Conservation (phyloP, 2,797 vertebrate genomes). For the Cetoscarus ocellatus region DNA sequence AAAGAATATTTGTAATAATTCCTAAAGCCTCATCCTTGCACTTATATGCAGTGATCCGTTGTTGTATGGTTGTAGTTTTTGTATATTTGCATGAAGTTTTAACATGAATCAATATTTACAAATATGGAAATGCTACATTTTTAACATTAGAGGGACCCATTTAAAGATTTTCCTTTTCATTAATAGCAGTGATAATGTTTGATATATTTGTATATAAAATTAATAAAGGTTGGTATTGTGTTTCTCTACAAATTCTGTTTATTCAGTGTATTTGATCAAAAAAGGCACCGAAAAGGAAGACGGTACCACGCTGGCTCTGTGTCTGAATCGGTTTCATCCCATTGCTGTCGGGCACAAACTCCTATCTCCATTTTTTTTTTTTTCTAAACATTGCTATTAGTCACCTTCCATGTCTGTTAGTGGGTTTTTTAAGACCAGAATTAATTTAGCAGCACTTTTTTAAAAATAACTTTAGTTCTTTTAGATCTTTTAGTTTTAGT, state of each 20-base stretch:
- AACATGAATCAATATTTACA: conserved; percentile 39
- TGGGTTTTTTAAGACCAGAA: no score
- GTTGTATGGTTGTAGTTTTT: conserved; percentile 16
- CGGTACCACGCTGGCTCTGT: no score
- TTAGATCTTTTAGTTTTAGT: no score
- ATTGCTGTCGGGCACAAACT: no score
- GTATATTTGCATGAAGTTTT: conserved; percentile 46
- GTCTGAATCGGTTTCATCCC: no score
- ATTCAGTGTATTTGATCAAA: not conserved
- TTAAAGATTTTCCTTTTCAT: conserved; percentile 42
- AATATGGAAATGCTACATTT: conserved; percentile 34
- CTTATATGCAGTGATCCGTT: conserved; percentile 54
- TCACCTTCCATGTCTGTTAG: no score
- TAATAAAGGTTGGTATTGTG: conserved; percentile 44
- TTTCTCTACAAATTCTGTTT: not conserved
- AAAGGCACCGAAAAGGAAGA: no score
- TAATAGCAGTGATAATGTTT: conserved; percentile 39
- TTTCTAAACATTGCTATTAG: no score
- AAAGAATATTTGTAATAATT: conserved; percentile 11
- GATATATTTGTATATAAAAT: conserved; percentile 48
- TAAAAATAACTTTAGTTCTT: no score
- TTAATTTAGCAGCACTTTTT: no score
- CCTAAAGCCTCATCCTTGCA: conserved; percentile 44
- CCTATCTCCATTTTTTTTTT: no score
- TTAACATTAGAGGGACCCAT: conserved; percentile 2